phyloP scores from a whole-genome alignment of 2,797 vertebrate species.

The Mallotus villosus region DNA sequence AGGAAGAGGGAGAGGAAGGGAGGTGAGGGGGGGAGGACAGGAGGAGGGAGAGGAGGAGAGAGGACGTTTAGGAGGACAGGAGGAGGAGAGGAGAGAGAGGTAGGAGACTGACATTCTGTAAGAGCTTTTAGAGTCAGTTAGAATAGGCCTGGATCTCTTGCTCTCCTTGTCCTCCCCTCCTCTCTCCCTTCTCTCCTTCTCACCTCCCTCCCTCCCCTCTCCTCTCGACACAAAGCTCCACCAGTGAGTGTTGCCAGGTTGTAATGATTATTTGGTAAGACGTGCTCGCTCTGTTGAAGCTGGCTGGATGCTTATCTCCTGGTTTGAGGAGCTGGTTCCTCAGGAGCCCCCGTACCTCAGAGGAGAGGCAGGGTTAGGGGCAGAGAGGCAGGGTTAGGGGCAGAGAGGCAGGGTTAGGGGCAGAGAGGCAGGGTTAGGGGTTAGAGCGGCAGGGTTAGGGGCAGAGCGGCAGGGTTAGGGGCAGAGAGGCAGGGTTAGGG shows the following conservation, averaged over 20 bases:
- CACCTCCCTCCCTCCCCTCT: background rate
- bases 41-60: background rate
- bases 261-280: slow-evolving; percentile 78
- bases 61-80: no score
- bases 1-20: slow-evolving; percentile 31
- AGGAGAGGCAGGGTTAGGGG: background rate
- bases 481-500: no score
- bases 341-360: slow-evolving; percentile 48
- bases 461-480: no score
- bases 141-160: background rate
- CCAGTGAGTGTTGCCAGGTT: slow-evolving; percentile 59
- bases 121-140: slow-evolving; percentile 3
- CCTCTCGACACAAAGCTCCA: slow-evolving; percentile 41
- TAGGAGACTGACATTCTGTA: slow-evolving; percentile 18
- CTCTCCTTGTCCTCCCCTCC: no score
- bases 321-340: slow-evolving; percentile 65
- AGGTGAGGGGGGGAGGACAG: slow-evolving; percentile 5
- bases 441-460: no score
- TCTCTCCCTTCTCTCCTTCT: no score
- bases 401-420: no score
- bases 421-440: no score
- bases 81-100: no score
- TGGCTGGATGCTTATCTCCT: slow-evolving; percentile 76
- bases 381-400: no score
- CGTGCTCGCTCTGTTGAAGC: slow-evolving; percentile 70